phyloP scores from a whole-genome alignment of 2,797 vertebrate genomes.

The Takifugu rubripes region DNA sequence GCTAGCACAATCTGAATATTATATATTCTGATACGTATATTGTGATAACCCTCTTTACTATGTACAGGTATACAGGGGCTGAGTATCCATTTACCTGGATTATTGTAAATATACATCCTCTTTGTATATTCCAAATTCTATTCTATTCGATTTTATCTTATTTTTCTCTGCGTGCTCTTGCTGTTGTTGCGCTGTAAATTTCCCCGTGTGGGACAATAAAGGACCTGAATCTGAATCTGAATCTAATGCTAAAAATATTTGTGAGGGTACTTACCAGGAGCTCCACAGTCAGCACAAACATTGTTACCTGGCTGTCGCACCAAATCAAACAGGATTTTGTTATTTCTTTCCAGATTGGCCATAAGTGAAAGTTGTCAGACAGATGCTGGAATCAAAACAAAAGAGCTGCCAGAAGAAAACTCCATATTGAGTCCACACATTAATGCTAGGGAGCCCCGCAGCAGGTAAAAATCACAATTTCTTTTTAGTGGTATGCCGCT shows the following conservation, averaged over 20 bases:
- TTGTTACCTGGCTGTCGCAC: constrained; percentile 73
- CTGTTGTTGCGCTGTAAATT: too few species aligned
- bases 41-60: too few species aligned
- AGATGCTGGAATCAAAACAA: constrained; percentile 22
- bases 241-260: not conserved
- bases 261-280: constrained; percentile 72
- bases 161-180: too few species aligned
- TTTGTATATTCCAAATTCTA: too few species aligned
- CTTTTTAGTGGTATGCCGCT: constrained; percentile 15
- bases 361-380: constrained; percentile 51
- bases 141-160: too few species aligned
- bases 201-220: too few species aligned
- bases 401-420: constrained; percentile 15
- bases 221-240: too few species aligned
- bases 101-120: too few species aligned
- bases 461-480: constrained; percentile 27
- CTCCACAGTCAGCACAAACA: constrained; percentile 84
- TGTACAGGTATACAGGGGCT: too few species aligned
- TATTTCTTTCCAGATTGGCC: constrained; percentile 80
- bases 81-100: too few species aligned
- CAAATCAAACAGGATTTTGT: constrained; percentile 79
- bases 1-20: too few species aligned
- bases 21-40: too few species aligned
- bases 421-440: constrained; percentile 39
- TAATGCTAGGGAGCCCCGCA: constrained; percentile 1